phyloP scores from a whole-genome alignment of 2,888 invertebrate species.

The Leptogaster cylindrica region DNA sequence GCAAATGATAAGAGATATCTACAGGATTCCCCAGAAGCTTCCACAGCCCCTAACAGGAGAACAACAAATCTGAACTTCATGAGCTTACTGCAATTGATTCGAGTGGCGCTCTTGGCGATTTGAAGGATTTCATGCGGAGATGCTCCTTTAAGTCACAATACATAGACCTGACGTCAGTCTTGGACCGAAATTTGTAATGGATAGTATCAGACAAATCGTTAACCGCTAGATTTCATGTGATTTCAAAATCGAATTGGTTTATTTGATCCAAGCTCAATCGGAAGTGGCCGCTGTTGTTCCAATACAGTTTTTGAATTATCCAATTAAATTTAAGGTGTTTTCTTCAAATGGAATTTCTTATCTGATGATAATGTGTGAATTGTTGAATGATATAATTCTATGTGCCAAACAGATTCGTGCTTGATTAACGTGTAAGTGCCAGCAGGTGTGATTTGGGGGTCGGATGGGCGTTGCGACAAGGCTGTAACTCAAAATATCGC shows the following conservation, averaged over 20 bases:
- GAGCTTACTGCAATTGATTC: not conserved
- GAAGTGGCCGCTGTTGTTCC: not conserved
- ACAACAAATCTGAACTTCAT: not conserved
- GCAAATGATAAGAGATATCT: conserved; percentile 1
- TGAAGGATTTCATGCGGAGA: conserved; percentile 20
- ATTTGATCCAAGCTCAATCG: not conserved
- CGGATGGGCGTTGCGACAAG: not conserved
- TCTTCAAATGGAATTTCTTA: conserved; percentile 25
- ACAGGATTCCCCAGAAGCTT: not conserved
- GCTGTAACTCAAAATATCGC: not conserved
- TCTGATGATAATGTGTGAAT: not conserved
- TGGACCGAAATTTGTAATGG: conserved; percentile 62
- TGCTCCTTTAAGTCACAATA: conserved; percentile 42
- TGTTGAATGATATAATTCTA: too few species aligned
- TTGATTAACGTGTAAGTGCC: not conserved
- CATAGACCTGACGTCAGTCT: conserved; percentile 57
- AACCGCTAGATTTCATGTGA: conserved; percentile 38
- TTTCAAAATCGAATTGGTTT: conserved; percentile 37
- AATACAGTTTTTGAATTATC: not conserved
- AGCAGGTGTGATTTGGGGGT: not conserved
- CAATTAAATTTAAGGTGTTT: conserved; percentile 37
- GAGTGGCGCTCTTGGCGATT: conserved; percentile 26
- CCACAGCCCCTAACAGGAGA: too few species aligned
- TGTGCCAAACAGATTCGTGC: not conserved
- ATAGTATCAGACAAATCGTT: conserved; percentile 56